These are phyloP conservation scores for Notiomystis cincta DNA, from an alignment of 2,113 vertebrate species.

Conservation along the genomic window DNA sequence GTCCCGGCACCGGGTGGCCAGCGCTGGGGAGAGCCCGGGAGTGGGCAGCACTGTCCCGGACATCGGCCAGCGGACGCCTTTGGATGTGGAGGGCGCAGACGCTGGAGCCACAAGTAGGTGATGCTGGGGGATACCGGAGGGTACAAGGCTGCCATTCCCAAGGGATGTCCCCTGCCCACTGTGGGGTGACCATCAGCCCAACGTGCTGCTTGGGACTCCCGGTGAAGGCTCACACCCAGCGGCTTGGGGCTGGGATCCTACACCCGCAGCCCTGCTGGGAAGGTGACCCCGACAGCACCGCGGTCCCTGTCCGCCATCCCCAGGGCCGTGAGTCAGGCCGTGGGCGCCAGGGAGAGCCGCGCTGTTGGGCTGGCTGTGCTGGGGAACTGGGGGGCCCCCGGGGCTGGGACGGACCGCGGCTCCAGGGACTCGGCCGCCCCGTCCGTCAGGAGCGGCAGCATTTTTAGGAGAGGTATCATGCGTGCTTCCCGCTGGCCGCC, in stretches of 20 bases:
- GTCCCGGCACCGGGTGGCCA: neutral
- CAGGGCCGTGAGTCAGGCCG: neutral
- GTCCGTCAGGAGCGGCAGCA: slow-evolving; percentile 45
- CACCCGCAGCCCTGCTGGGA: fast-evolving
- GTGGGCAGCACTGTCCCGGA: neutral
- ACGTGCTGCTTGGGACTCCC: fast-evolving
- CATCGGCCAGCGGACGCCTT: neutral
- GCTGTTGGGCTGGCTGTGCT: neutral
- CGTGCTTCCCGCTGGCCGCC: neutral
- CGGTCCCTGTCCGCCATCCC: neutral
- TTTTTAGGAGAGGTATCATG: slow-evolving; percentile 47
- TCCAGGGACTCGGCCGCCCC: neutral
- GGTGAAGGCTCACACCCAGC: fast-evolving
- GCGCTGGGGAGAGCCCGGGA: slow-evolving; percentile 21
- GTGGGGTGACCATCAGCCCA: fast-evolving
- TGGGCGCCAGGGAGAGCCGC: neutral
- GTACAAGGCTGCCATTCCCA: neutral
- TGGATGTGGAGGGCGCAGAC: slow-evolving; percentile 38
- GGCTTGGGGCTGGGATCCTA: neutral
- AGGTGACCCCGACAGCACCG: neutral
- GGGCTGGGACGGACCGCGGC: neutral
- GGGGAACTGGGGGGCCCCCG: neutral
- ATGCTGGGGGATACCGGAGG: fast-evolving
- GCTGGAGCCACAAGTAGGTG: slow-evolving; percentile 67
- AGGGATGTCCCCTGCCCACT: neutral